phyloP scores from a whole-genome alignment of 1,140 invertebrate genomes.

The Magallana angulata region DNA sequence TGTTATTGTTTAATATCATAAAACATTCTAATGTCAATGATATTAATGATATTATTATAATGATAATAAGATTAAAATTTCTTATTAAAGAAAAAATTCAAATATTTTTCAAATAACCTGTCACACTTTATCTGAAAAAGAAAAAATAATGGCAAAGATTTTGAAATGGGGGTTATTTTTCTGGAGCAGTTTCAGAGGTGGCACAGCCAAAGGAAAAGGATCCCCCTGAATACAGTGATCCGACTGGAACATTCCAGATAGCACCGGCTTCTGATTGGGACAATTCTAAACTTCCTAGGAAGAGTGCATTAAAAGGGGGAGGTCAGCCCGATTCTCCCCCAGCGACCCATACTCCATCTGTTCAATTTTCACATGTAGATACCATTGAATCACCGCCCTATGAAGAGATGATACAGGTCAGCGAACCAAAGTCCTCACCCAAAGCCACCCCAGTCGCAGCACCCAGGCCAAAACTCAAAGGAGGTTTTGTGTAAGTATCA shows the following conservation, averaged over 20 bases:
- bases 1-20: neutral
- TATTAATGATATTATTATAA: too few species aligned
- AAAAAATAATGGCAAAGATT: too few species aligned
- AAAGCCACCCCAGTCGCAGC: slow-evolving; percentile 60
- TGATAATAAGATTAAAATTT: too few species aligned
- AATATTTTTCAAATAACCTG: too few species aligned
- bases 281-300: slow-evolving; percentile 72
- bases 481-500: slow-evolving; percentile 53
- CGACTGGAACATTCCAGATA: slow-evolving; percentile 43
- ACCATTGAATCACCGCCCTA: slow-evolving; percentile 50
- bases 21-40: too few species aligned
- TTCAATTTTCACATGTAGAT: slow-evolving; percentile 59
- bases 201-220: slow-evolving; percentile 13
- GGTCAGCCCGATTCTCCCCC: slow-evolving; percentile 28
- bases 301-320: slow-evolving; percentile 75
- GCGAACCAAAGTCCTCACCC: slow-evolving; percentile 58
- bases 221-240: slow-evolving; percentile 24
- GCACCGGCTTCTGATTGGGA: slow-evolving; percentile 72
- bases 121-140: too few species aligned
- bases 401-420: neutral
- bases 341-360: slow-evolving; percentile 43
- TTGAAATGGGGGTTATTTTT: neutral
- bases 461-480: slow-evolving; percentile 60
- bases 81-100: too few species aligned
- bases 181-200: neutral